These are phyloP conservation scores for Eptesicus fuscus DNA, from an alignment of 2,113 vertebrate species.

Conservation along the genomic window DNA sequence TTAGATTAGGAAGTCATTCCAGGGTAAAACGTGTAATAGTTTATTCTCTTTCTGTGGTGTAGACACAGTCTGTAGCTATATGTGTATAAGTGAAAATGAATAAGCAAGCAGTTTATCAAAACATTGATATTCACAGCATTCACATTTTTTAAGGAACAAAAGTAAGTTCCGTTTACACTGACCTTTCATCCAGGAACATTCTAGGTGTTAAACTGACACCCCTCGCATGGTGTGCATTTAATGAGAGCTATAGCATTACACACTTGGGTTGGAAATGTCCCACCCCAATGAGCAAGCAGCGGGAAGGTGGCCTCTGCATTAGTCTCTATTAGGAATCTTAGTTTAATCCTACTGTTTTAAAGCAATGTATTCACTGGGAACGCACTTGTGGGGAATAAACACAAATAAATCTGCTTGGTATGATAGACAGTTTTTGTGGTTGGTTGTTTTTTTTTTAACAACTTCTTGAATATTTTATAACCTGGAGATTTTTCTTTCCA, in stretches of 20 bases:
- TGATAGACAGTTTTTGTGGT: neutral
- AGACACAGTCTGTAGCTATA: neutral
- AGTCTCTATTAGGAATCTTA: neutral
- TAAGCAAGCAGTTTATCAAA: neutral
- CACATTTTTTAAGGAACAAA: neutral
- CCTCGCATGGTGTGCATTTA: neutral
- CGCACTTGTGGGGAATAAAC: neutral
- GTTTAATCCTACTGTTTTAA: neutral
- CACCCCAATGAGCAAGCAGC: neutral
- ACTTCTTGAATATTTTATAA: slow-evolving; percentile 48
- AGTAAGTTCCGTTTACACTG: neutral
- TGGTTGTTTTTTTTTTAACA: neutral
- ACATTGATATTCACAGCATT: neutral
- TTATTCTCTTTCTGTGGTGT: neutral
- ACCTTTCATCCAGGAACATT: neutral
- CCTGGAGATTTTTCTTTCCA: neutral
- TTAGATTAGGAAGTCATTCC: neutral
- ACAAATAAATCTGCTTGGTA: slow-evolving; percentile 19
- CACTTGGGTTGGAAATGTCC: neutral
- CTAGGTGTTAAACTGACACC: neutral
- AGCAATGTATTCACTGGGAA: neutral
- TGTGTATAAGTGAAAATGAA: neutral
- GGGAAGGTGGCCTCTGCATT: neutral
- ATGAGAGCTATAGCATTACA: neutral
- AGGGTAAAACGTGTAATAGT: neutral